Base-by-base conservation (phyloP, 2,113 vertebrate genomes). In the Microcebus murinus region DNA sequence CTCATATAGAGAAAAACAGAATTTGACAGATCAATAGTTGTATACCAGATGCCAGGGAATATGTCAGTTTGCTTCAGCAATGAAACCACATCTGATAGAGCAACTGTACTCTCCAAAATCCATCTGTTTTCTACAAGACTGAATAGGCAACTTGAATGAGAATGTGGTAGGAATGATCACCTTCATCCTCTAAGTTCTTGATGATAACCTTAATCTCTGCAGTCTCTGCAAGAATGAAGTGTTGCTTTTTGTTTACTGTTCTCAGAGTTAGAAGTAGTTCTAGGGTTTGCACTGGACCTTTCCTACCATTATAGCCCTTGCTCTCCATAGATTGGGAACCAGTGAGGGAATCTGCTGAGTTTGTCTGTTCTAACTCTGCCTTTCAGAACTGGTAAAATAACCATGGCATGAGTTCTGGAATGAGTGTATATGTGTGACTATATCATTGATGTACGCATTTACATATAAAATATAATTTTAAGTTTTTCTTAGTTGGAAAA, bases 331-430 rank as follows among this genome's bases (percentile, higher is more conserved):
- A 29, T 59, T 42, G 76, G 23, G 50, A 87, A 61, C 21, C 57
- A 71, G 20, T 34, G 18, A 90, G 29, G 21, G 34, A 57, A 73
- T 91, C 48, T n/a, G 29, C 50, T 83, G 20, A 63, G 10, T 55
- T n/a, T 70, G 65, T 87, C 31, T 81, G 17, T 80, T 71, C 12
- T 57, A 82, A 61, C 21, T 36, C n/a, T 52, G 4, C 25, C 34
- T 84, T 93, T 89, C 27, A 55, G 52, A 96, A 84, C 25, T 77
- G 80, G 48, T 15, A 45, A 65, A 70, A 67, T 77, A 93, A 84
- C 23, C 50, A 61, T 23, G 23, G 29, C 27, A 36, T 77, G 52
- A 83, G 10, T 88, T 88, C 31, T 88, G 59, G 18, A 27, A 59
- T 77, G 15, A 84, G 15, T 89, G 8, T 88, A 3, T 79, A 39